Evolutionary conservation across 2,888 invertebrate species (phyloP), one percentile per base, ranked within the genome.

Genomic region (Leptinotarsa juncta): DNA sequence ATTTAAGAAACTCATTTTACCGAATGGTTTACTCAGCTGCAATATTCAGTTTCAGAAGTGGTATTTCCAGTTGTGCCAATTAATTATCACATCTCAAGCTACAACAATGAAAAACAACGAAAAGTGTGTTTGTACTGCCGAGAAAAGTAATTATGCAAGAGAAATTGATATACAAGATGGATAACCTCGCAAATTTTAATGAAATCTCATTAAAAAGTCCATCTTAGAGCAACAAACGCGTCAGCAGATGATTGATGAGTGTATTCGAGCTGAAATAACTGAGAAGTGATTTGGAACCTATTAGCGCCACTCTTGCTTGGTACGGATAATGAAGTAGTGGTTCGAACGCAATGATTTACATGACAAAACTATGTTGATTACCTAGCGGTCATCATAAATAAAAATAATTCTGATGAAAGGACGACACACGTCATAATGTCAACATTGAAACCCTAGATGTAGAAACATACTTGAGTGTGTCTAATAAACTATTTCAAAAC

Each of bases 191-290:
- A 70, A 81, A 82, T 80, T 82, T 81, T 80, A 82, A 82, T 81
- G 80, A 82, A 83, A 80, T 78, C 82, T 81, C 83, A 81, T 81
- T 82, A 82, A 82, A 81, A 82, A 79, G 76, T 79, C 74, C 81
- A 80, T 81, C 80, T 79, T 77, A 78, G 80, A 78, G 74, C 76
- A 77, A 79, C 72, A 72, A 74, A 75, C 76, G 75, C 77, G 72
- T 75, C 76, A 65, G 65, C 51, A 67, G 71, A 79, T 80, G 81
- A 82, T 81, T 81, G 80, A 82, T 82, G 81, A 76, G 73, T 70
- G 70, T 70, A 75, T 73, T 67, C 67, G 51, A 70, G 60, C 66
- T 68, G 71, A 77, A 76, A 78, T 75, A 78, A 76, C 77, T 70
- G 68, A 72, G 68, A 65, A 66, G 73, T 70, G 75, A 77, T 77